Percentiles rank a stretch among this genome's conserved stretches.
Evolutionary conservation across 1,140 invertebrate species (phyloP).

Genomic region (Temnothorax curvispinosus): DNA sequence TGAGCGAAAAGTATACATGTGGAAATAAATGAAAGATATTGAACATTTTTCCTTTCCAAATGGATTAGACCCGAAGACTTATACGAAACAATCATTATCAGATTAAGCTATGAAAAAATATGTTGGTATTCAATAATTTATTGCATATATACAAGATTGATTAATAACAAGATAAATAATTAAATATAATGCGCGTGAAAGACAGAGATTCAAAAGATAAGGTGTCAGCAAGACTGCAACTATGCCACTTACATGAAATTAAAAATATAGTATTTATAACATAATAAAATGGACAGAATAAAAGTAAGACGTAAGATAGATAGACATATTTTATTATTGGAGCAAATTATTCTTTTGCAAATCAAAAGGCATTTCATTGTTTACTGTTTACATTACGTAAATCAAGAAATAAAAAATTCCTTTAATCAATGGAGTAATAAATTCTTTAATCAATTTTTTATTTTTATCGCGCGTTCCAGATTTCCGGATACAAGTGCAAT

Average conservation of each 20-base stretch:
- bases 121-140: background rate
- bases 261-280: too few species aligned
- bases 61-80: too few species aligned
- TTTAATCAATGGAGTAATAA: background rate
- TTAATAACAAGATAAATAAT: background rate
- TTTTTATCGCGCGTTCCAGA: background rate
- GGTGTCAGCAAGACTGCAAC: background rate
- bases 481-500: background rate
- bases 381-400: too few species aligned
- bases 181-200: too few species aligned
- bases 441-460: background rate
- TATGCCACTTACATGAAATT: background rate
- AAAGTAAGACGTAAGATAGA: background rate
- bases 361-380: background rate
- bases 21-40: background rate
- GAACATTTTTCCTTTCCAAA: background rate
- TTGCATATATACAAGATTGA: background rate
- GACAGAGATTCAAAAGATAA: background rate
- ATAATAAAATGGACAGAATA: background rate
- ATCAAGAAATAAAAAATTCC: background rate
- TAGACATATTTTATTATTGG: background rate
- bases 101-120: background rate
- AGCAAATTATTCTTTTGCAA: background rate
- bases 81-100: too few species aligned
- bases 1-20: background rate